Conservation (phyloP, 2,797 vertebrate genomes). For the Trichosurus vulpecula region DNA sequence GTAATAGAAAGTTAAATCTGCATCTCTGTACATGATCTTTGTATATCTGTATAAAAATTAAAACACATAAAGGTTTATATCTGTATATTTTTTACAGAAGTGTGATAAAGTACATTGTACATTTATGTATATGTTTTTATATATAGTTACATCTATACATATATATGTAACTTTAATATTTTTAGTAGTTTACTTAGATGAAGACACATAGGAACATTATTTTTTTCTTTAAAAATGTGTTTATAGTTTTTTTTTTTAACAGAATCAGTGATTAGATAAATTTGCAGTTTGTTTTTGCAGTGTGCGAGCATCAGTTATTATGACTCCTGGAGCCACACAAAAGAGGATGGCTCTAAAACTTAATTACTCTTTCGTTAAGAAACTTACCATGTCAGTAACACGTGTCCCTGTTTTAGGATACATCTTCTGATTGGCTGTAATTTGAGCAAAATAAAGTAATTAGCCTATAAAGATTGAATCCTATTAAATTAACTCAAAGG, state of each 20-base stretch:
- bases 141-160: not conserved
- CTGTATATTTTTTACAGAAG: not conserved
- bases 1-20: not conserved
- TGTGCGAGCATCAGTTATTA: conserved; percentile 1
- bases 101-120: not conserved
- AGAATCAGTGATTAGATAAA: conserved; percentile 29
- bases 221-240: conserved; percentile 29
- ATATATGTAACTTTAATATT: not conserved
- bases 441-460: not conserved
- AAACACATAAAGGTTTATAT: not conserved
- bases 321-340: not conserved
- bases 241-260: conserved; percentile 12
- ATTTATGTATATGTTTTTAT: not conserved
- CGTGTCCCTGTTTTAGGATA: not conserved
- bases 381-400: not conserved
- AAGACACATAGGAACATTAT: conserved; percentile 17
- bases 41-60: not conserved
- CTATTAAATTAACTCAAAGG: conserved; percentile 1
- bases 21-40: not conserved
- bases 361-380: conserved; percentile 26
- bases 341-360: not conserved
- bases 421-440: conserved; percentile 32
- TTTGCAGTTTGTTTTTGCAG: conserved; percentile 32
- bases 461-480: conserved; percentile 42
- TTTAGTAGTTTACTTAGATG: conserved; percentile 16